These are phyloP conservation scores for Crypturellus tataupa DNA, from an alignment of 2,797 vertebrate genomes.

Conservation along the genomic window DNA sequence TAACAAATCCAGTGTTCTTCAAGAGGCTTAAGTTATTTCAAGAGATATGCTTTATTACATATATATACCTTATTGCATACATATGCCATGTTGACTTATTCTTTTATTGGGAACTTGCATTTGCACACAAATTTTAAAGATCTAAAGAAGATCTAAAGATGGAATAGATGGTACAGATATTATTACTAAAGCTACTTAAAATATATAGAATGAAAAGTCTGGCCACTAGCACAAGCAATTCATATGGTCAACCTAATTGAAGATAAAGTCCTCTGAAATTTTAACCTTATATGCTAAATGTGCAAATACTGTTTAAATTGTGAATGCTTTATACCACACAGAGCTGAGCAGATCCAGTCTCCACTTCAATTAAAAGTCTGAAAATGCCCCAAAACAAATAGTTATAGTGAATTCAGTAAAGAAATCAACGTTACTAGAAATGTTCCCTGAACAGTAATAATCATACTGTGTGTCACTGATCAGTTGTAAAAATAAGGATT, in stretches of 20 bases:
- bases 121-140: not conserved
- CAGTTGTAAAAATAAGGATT: constrained; percentile 41
- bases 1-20: not conserved
- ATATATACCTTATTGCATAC: not conserved
- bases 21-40: not conserved
- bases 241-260: not conserved
- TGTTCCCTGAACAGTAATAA: not conserved
- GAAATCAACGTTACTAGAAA: not conserved
- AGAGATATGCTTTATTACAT: not conserved
- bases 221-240: not conserved
- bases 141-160: not conserved
- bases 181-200: not conserved
- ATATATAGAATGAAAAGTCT: not conserved
- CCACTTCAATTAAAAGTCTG: not conserved
- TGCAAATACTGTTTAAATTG: not conserved
- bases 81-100: not conserved
- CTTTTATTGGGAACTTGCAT: not conserved
- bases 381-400: not conserved
- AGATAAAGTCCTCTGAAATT: not conserved
- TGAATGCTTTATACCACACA: not conserved
- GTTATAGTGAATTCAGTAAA: not conserved
- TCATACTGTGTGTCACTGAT: not conserved
- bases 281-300: rapidly evolving
- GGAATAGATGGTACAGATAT: not conserved
- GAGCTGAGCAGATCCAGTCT: not conserved